Percentiles rank a stretch among this genome's conserved stretches.
Conservation (phyloP, 2,888 invertebrate genomes). For the Orthonevra nobilis region DNA sequence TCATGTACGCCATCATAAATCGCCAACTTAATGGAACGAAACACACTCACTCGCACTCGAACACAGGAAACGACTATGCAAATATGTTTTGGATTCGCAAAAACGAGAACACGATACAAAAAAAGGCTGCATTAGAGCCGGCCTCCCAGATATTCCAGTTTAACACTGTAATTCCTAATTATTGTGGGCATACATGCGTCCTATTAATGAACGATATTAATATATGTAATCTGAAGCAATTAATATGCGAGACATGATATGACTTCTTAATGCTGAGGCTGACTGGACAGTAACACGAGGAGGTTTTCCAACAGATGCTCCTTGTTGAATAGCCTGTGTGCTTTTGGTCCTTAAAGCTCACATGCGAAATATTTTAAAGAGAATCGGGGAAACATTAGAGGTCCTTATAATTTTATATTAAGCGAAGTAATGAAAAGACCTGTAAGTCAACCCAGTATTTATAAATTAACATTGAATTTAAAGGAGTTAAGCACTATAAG, state of each 20-base stretch:
- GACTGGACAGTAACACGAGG: no score
- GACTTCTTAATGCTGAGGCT: conserved; percentile 32
- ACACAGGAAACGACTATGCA: conserved; percentile 54
- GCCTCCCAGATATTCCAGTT: conserved; percentile 5
- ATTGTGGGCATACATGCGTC: conserved; percentile 57
- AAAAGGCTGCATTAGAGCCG: conserved; percentile 16
- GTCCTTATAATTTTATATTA: no score
- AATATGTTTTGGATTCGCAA: conserved; percentile 27
- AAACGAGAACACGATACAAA: conserved; percentile 6
- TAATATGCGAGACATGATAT: conserved; percentile 51
- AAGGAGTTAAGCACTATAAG: no score
- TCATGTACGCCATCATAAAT: conserved; percentile 59
- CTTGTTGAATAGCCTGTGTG: no score
- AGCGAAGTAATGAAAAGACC: no score
- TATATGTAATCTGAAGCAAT: conserved; percentile 59
- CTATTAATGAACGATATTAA: conserved; percentile 66
- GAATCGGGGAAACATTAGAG: no score
- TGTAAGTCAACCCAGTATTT: no score
- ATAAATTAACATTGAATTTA: no score
- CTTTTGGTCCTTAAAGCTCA: no score
- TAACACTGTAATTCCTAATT: conserved; percentile 63
- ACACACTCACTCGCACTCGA: neutral
- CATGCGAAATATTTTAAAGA: no score
- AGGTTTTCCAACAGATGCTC: no score
- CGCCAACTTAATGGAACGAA: conserved; percentile 50